These are phyloP conservation scores for Mixornis gularis DNA, from an alignment of 2,113 vertebrate species.

Conservation along the genomic window DNA sequence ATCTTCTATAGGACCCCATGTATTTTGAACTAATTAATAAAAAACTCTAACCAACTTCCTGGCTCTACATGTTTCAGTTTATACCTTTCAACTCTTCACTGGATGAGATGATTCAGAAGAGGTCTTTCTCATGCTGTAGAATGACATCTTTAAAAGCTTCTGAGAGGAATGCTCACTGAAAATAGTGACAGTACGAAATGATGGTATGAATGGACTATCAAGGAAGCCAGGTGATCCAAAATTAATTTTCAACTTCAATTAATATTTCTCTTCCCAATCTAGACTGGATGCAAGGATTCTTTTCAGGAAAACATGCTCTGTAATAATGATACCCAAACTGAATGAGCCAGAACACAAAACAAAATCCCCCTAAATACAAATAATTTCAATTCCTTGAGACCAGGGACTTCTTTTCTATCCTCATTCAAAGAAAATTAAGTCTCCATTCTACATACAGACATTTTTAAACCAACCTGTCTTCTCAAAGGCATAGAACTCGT, in stretches of 20 bases:
- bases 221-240: constrained; percentile 5
- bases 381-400: neutral
- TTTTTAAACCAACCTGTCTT: constrained; percentile 40
- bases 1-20: neutral
- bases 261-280: neutral
- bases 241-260: neutral
- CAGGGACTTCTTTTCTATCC: neutral
- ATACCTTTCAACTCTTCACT: constrained; percentile 2
- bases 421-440: constrained; percentile 21
- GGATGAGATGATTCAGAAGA: constrained; percentile 54
- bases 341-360: neutral
- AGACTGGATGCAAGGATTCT: neutral
- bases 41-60: neutral
- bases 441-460: neutral
- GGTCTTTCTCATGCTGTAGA: neutral
- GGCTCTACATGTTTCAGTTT: neutral
- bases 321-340: neutral
- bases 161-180: neutral
- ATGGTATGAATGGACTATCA: neutral
- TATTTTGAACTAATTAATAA: neutral
- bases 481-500: constrained; percentile 28
- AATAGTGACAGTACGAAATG: neutral
- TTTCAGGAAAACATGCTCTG: neutral
- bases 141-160: neutral
- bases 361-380: neutral